Evolutionary conservation across 2,797 vertebrate genomes (phyloP).

Genomic region (Vespertilio murinus): DNA sequence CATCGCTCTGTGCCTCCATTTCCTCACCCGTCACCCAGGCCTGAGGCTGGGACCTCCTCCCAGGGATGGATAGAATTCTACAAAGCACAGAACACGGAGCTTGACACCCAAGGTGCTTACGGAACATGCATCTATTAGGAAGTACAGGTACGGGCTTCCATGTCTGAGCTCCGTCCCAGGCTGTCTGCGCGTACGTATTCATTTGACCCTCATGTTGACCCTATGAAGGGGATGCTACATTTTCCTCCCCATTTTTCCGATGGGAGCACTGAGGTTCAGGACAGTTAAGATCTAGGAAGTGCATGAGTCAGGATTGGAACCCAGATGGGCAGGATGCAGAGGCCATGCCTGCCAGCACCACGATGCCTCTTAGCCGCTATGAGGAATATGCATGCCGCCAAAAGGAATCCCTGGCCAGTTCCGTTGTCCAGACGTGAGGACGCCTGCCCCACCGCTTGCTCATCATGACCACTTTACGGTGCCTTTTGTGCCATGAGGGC

Average conservation of each 20-base stretch:
- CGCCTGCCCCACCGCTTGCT: neutral
- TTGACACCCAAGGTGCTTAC: neutral
- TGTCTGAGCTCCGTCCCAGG: neutral
- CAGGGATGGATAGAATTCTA: fast-evolving
- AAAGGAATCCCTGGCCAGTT: neutral
- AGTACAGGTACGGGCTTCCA: fast-evolving
- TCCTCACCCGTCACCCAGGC: neutral
- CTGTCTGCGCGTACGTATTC: fast-evolving
- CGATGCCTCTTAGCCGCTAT: fast-evolving
- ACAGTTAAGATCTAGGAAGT: neutral
- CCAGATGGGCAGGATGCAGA: neutral
- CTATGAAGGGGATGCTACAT: neutral
- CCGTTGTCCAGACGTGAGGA: neutral
- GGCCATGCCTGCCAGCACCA: neutral
- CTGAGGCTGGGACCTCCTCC: neutral
- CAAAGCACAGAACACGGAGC: neutral
- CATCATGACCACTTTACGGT: fast-evolving
- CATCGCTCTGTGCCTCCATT: neutral
- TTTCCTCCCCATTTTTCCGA: neutral
- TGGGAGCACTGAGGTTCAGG: neutral
- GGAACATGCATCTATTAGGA: neutral
- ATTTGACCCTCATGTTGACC: too few species aligned
- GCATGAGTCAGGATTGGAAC: neutral
- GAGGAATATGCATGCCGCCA: neutral
- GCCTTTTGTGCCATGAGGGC: neutral